Percentiles rank a stretch among this genome's conserved stretches.
These are phyloP conservation scores for Mythimna vitellina DNA, from an alignment of 2,888 invertebrate species.

Conservation along the genomic window DNA sequence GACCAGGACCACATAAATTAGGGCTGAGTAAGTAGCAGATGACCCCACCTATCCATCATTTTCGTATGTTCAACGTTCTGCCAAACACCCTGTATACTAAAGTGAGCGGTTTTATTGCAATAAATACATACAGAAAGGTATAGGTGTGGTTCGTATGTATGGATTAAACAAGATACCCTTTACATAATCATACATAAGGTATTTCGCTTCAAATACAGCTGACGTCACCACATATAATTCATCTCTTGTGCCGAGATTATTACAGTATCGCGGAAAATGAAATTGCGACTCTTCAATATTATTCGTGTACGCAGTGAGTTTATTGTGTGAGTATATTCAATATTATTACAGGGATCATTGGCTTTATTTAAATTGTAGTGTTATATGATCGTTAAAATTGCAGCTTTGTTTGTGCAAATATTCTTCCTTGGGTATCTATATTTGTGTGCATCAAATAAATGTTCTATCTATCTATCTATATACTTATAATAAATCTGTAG, in stretches of 20 bases:
- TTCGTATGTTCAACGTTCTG: too few relatives aligned
- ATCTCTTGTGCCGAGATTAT: conserved; percentile 24
- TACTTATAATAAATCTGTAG: too few relatives aligned
- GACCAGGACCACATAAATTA: too few relatives aligned
- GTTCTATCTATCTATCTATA: too few relatives aligned
- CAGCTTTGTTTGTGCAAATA: neutral
- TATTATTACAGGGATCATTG: conserved; percentile 1
- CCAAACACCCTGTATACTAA: too few relatives aligned
- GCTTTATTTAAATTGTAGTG: conserved; percentile 2
- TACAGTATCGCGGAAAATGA: conserved; percentile 12
- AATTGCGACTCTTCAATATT: conserved; percentile 12
- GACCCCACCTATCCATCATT: too few relatives aligned
- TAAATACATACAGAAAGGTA: too few relatives aligned
- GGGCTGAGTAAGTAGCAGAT: too few relatives aligned
- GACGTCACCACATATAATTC: conserved; percentile 34
- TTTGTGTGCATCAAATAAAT: too few relatives aligned
- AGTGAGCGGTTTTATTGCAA: too few relatives aligned
- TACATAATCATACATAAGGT: neutral
- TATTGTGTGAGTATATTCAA: neutral
- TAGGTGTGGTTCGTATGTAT: too few relatives aligned
- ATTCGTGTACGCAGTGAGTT: neutral
- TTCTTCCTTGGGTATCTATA: neutral
- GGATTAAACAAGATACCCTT: neutral
- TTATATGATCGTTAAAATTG: neutral
- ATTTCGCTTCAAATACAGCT: conserved; percentile 14